A percentile compares a stretch with the other conserved stretches of the same genome.
Conservation (phyloP, 1,140 invertebrate species). For the Lepidurus arcticus region DNA sequence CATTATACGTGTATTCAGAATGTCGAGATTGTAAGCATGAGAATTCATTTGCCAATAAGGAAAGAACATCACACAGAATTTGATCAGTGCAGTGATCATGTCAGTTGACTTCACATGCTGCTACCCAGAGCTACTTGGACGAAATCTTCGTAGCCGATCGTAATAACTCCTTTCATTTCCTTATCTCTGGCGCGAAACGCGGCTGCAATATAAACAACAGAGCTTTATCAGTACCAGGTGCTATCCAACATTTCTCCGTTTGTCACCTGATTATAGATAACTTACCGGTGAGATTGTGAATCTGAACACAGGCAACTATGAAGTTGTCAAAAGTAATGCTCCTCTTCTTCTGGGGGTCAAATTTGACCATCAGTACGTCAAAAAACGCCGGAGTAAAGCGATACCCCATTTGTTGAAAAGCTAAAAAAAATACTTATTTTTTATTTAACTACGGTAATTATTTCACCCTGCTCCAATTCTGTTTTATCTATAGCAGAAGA, state of each 20-base stretch:
- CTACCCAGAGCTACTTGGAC: slow-evolving; percentile 58
- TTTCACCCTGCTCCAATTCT: slow-evolving; percentile 66
- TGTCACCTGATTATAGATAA: background rate
- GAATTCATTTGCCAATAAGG: background rate
- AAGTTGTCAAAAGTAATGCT: slow-evolving; percentile 77
- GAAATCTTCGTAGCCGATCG: slow-evolving; percentile 80
- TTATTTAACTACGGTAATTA: background rate
- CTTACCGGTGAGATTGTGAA: slow-evolving; percentile 68
- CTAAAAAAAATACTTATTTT: slow-evolving; percentile 46
- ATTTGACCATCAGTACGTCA: slow-evolving; percentile 62
- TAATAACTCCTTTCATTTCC: slow-evolving; percentile 66
- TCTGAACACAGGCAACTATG: slow-evolving; percentile 78
- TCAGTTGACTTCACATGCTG: background rate
- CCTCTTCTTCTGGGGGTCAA: slow-evolving; percentile 51
- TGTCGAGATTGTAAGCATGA: background rate
- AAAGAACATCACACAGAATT: background rate
- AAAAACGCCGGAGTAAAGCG: slow-evolving; percentile 71
- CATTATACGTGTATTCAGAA: background rate
- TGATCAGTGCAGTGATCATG: background rate
- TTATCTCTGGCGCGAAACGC: slow-evolving; percentile 69
- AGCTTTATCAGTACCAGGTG: slow-evolving; percentile 21
- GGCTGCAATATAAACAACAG: slow-evolving; percentile 50
- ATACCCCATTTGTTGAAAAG: slow-evolving; percentile 83
- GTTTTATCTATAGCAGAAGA: slow-evolving; percentile 74
- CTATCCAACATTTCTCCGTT: background rate